Evolutionary conservation across 2,888 invertebrate species (phyloP), one percentile per base, ranked within the genome.

Genomic region (Cacoxenus indagator): DNA sequence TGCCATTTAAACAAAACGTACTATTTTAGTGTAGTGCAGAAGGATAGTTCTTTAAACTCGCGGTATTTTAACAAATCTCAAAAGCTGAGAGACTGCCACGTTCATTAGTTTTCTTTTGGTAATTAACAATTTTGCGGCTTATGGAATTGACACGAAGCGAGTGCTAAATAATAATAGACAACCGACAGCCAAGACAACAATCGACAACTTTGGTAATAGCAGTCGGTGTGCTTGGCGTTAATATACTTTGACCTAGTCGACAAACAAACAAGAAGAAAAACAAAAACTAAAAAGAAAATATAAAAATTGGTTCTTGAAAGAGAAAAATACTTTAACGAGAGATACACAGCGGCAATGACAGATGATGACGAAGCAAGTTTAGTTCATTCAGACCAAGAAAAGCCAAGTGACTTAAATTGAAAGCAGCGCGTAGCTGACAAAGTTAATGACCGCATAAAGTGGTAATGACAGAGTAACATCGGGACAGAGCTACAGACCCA

Each of bases 1-100:
- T 82, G 79, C 83, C 80, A 80, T 80, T 80, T 80, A 72, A 64
- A 59, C 17, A 29, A n/a, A n/a, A 22, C 4, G 31, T 6, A n/a
- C 57, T 59, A 59, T 59, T 59, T 59, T 59, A 19, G 29, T 31
- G 11, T 55, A 27, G 8, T 17, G 2, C 3, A 48, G 19, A 43
- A 43, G 45, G n/a, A 43, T 9, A 43, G 1, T 2, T 43, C 14
- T n/a, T 11, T 43, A 4, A 43, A 43, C n/a, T n/a, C 1, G 3
- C 2, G 17, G n/a, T 48, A 48, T 48, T 19, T 48, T 48, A 48
- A 17, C 48, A 48, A 2, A 48, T 14, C 17, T 14, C 17, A 8
- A 5, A 14, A 48, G 22, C 19, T 48, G 48, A 48, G 8, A 48
- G 8, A 48, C 48, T n/a, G n/a, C 17, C 8, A 48, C 19, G 31